phyloP scores from a whole-genome alignment of 2,113 vertebrate species.

The Nerophis lumbriciformis region DNA sequence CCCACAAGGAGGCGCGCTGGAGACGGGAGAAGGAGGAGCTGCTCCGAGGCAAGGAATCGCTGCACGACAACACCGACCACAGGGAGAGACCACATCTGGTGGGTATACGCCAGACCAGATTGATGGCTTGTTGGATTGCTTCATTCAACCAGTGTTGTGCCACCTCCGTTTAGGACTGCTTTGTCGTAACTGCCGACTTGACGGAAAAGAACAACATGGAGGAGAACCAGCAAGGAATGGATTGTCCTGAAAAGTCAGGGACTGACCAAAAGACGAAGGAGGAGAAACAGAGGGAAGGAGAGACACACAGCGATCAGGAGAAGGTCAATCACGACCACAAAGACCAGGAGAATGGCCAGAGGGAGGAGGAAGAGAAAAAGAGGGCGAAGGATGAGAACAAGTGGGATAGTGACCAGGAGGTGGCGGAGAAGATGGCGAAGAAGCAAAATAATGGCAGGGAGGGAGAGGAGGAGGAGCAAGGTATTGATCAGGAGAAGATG shows the following conservation, averaged over 20 bases:
- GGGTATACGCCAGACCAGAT: neutral
- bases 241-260: too few relatives aligned
- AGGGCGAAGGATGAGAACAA: neutral
- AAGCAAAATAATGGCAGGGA: neutral
- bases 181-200: too few relatives aligned
- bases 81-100: neutral
- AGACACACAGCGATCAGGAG: too few relatives aligned
- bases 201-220: too few relatives aligned
- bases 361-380: too few relatives aligned
- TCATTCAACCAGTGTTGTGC: neutral
- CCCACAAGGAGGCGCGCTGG: neutral
- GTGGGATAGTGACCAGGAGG: neutral
- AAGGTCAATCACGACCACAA: too few relatives aligned
- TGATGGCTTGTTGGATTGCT: too few relatives aligned
- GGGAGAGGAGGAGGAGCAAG: neutral
- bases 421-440: neutral
- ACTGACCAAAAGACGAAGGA: too few relatives aligned
- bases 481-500: neutral
- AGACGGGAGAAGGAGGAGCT: neutral
- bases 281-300: too few relatives aligned
- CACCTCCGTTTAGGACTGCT: neutral
- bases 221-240: too few relatives aligned
- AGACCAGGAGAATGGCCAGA: too few relatives aligned
- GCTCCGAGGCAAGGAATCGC: neutral
- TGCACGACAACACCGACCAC: neutral